Base-by-base conservation (phyloP, 2,113 vertebrate genomes). In the Eublepharis macularius region DNA sequence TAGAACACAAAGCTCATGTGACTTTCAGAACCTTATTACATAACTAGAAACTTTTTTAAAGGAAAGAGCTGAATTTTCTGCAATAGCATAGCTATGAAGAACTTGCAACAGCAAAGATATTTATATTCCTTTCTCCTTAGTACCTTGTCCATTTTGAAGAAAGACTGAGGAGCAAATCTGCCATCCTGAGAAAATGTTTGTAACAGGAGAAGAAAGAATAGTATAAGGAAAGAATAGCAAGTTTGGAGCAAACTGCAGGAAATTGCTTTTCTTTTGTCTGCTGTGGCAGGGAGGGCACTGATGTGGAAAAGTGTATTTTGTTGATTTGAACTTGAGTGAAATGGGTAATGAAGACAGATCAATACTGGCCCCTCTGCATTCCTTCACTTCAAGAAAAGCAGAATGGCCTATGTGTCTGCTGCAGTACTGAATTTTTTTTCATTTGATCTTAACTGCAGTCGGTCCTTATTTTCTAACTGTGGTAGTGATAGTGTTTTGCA, bases 251-350 rank as follows among this genome's bases (percentile, higher is more conserved):
- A 92, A 88, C 85, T 84, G 90, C 65, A 57, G 86, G 93, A 93
- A 94, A 92, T 87, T 86, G 91, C 92, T 94, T 92, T 94, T 91
- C 92, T 91, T 85, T 91, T 93, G 90, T 92, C 80, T 88, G 83
- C 81, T 54, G 93, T 86, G 65, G 94, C 91, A 85, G 81, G 95
- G 94, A 95, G 94, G 82, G 90, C 95, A 95, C 94, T 90, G 57
- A 89, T 97, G 96, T 95, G 95, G 97, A 96, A 97, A 98, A 97
- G 94, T 96, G 95, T 94, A 95, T 97, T 98, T 97, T 97, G 92
- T 96, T 95, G 95, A 96, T 97, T 97, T 97, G 96, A 97, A 97
- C 97, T 96, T 96, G 96, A 97, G 96, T 97, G 96, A 97, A 96
- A 95, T 96, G 97, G 96, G 96, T 96, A 96, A 97, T 96, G 96